Evolutionary conservation across 2,888 invertebrate species (phyloP).

Genomic region (Pharmacophagus antenor): DNA sequence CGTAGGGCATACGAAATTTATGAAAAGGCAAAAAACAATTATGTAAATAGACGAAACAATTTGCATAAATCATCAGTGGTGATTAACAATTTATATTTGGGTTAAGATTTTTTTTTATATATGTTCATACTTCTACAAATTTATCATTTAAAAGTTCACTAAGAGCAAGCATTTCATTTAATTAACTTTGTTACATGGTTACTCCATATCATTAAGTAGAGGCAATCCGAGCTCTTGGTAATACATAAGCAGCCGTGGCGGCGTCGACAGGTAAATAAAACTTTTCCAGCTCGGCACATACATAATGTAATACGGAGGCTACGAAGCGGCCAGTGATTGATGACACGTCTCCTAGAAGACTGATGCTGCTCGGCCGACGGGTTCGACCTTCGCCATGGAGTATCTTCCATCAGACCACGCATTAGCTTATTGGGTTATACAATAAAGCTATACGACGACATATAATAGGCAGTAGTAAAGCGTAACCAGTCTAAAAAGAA

Average conservation of each 20-base stretch:
- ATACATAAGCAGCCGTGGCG: constrained; percentile 6
- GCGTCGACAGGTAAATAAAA: constrained; percentile 28
- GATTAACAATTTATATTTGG: too few relatives aligned
- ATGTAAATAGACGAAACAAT: too few relatives aligned
- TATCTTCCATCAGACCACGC: constrained; percentile 41
- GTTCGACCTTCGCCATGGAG: constrained; percentile 40
- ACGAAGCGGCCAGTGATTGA: constrained; percentile 44
- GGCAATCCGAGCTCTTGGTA: background rate
- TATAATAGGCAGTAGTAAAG: too few relatives aligned
- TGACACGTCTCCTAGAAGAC: constrained; percentile 45
- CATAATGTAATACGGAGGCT: constrained; percentile 28
- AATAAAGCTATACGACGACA: constrained; percentile 21
- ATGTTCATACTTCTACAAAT: too few relatives aligned
- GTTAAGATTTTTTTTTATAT: too few relatives aligned
- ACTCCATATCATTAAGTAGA: background rate
- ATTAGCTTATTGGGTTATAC: constrained; percentile 43
- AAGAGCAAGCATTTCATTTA: too few relatives aligned
- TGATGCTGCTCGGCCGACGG: constrained; percentile 42
- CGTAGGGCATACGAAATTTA: too few relatives aligned
- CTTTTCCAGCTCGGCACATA: constrained; percentile 26
- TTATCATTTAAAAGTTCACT: too few relatives aligned
- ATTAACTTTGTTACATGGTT: too few relatives aligned
- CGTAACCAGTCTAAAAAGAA: too few relatives aligned
- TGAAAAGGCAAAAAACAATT: too few relatives aligned
- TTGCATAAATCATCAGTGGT: too few relatives aligned